A percentile compares a stretch with the other conserved stretches of the same genome.
Conservation (phyloP, 1,140 invertebrate genomes). For the Bradynema listronoti region DNA sequence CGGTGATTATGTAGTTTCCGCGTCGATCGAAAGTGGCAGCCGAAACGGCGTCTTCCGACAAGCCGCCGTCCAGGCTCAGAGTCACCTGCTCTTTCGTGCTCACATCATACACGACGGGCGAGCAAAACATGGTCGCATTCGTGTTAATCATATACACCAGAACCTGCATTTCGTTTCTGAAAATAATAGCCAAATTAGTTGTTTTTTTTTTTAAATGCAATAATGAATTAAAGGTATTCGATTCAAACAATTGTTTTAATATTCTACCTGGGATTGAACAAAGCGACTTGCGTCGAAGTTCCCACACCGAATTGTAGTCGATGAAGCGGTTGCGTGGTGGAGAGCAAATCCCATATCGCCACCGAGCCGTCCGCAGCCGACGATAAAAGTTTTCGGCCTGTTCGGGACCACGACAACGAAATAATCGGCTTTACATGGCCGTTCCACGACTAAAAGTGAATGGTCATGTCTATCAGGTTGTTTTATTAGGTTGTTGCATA, state of each 20-base stretch:
- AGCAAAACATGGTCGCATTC: slow-evolving; percentile 16
- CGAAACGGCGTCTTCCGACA: slow-evolving; percentile 27
- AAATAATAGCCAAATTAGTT: too few relatives aligned
- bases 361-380: slow-evolving; percentile 35
- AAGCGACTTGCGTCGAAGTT: slow-evolving; percentile 23
- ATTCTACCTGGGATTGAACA: slow-evolving; percentile 34
- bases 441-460: slow-evolving; percentile 36
- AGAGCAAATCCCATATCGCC: slow-evolving; percentile 29
- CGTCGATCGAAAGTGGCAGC: slow-evolving; percentile 35
- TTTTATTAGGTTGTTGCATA: too few relatives aligned
- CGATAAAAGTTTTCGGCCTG: slow-evolving; percentile 27
- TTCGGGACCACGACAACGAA: slow-evolving; percentile 39
- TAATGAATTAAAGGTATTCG: too few relatives aligned
- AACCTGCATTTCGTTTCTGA: slow-evolving; percentile 37
- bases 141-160: slow-evolving; percentile 27
- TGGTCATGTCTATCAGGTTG: neutral
- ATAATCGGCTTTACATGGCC: slow-evolving; percentile 41
- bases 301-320: slow-evolving; percentile 1
- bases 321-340: too few relatives aligned
- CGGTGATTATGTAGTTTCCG: slow-evolving; percentile 25
- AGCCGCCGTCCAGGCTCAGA: slow-evolving; percentile 5
- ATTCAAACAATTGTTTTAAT: neutral
- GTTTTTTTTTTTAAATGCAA: too few relatives aligned
- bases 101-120: slow-evolving; percentile 21
- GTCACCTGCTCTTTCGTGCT: slow-evolving; percentile 4